A percentile compares a stretch with the other conserved stretches of the same genome.
Conservation (phyloP, 2,888 invertebrate genomes). For the Agrochola litura region DNA sequence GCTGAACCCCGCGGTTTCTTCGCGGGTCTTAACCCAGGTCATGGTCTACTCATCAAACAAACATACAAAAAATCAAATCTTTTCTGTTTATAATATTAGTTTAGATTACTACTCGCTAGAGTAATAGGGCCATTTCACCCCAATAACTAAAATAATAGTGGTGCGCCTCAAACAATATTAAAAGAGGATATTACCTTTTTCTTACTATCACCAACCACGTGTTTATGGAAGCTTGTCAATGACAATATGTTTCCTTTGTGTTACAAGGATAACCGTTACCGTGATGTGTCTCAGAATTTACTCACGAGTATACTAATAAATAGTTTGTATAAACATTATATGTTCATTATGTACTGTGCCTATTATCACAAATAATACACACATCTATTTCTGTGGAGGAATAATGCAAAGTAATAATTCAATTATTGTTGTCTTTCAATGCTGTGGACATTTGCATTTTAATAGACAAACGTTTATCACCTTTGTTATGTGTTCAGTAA, state of each 20-base stretch:
- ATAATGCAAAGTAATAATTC: slow-evolving; percentile 42
- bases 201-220: slow-evolving; percentile 36
- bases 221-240: slow-evolving; percentile 64
- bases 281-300: slow-evolving; percentile 45
- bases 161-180: slow-evolving; percentile 5
- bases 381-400: slow-evolving; percentile 41
- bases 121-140: not conserved
- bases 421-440: slow-evolving; percentile 31
- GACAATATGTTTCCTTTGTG: slow-evolving; percentile 59
- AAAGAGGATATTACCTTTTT: slow-evolving; percentile 41
- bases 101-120: not conserved
- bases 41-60: too few relatives aligned
- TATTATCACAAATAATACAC: slow-evolving; percentile 52
- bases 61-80: too few relatives aligned
- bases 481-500: not conserved
- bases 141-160: slow-evolving; percentile 12
- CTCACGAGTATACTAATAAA: slow-evolving; percentile 53
- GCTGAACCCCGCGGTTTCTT: too few relatives aligned
- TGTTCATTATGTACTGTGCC: slow-evolving; percentile 35
- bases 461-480: slow-evolving; percentile 23
- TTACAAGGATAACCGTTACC: slow-evolving; percentile 45
- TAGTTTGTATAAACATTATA: slow-evolving; percentile 44
- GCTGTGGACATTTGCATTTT: slow-evolving; percentile 45
- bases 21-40: too few relatives aligned
- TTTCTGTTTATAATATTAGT: too few relatives aligned